These are phyloP conservation scores for Bradypodion pumilum DNA, from an alignment of 2,797 vertebrate species.

Conservation along the genomic window DNA sequence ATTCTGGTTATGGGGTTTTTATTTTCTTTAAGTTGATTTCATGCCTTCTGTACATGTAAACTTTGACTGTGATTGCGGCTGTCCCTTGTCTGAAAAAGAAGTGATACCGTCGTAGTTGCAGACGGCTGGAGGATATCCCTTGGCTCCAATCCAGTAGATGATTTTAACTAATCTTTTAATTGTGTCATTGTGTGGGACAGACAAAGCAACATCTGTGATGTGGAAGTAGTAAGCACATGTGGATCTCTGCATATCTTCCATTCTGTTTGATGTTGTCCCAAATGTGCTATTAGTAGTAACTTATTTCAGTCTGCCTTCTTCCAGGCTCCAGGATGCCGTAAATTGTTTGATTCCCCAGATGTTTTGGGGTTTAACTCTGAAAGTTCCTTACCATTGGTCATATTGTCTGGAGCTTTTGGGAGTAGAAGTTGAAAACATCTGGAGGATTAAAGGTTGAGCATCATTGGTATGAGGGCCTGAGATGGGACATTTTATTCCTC, in stretches of 20 bases:
- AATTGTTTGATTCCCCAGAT: background rate
- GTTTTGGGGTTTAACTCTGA: too few relatives aligned
- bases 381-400: too few relatives aligned
- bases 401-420: background rate
- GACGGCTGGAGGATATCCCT: background rate
- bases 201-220: constrained; percentile 7
- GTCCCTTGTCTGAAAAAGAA: background rate
- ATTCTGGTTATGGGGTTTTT: too few relatives aligned
- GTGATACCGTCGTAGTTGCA: background rate
- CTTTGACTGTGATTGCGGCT: background rate
- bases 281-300: background rate
- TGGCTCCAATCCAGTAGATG: background rate
- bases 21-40: background rate
- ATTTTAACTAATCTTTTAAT: background rate
- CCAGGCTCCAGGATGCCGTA: background rate
- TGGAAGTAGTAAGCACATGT: background rate
- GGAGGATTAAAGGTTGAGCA: too few relatives aligned
- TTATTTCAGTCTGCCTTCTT: background rate
- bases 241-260: background rate
- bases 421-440: background rate
- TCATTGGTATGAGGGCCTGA: background rate
- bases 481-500: background rate
- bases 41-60: background rate
- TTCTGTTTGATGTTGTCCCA: background rate
- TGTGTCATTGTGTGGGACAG: background rate